Evolutionary conservation across 2,888 invertebrate species (phyloP).

Genomic region (Abrostola triplasia): DNA sequence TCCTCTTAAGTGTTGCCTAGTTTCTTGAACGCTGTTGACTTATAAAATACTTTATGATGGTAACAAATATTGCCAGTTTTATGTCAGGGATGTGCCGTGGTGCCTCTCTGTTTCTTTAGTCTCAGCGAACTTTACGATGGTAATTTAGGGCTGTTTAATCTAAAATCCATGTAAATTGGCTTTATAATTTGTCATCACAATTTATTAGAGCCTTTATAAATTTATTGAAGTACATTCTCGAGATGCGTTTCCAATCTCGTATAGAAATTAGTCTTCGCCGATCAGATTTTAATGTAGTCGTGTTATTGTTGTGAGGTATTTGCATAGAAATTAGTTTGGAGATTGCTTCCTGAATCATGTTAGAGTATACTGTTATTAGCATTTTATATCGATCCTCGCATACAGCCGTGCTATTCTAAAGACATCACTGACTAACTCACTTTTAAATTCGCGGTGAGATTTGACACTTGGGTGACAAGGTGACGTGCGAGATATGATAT

Average conservation of each 20-base stretch:
- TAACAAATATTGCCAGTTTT: slow-evolving; percentile 74
- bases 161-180: slow-evolving; percentile 60
- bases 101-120: slow-evolving; percentile 63
- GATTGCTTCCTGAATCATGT: slow-evolving; percentile 72
- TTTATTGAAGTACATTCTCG: slow-evolving; percentile 49
- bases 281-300: slow-evolving; percentile 52
- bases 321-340: slow-evolving; percentile 80
- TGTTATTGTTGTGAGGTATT: slow-evolving; percentile 73
- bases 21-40: slow-evolving; percentile 60
- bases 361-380: slow-evolving; percentile 58
- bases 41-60: slow-evolving; percentile 74
- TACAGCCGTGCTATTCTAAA: too few species aligned
- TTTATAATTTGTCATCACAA: slow-evolving; percentile 60
- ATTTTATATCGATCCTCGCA: slow-evolving; percentile 50
- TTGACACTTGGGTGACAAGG: too few species aligned
- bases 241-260: slow-evolving; percentile 36
- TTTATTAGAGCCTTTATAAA: slow-evolving; percentile 51
- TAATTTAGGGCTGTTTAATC: slow-evolving; percentile 64
- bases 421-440: too few species aligned
- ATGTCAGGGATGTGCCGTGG: slow-evolving; percentile 64
- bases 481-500: too few species aligned
- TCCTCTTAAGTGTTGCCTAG: slow-evolving; percentile 59
- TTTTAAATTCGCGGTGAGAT: too few species aligned
- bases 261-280: slow-evolving; percentile 47
- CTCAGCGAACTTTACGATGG: slow-evolving; percentile 60